These are phyloP conservation scores for Anastatus disparis DNA, from an alignment of 1,140 invertebrate genomes.

Conservation along the genomic window DNA sequence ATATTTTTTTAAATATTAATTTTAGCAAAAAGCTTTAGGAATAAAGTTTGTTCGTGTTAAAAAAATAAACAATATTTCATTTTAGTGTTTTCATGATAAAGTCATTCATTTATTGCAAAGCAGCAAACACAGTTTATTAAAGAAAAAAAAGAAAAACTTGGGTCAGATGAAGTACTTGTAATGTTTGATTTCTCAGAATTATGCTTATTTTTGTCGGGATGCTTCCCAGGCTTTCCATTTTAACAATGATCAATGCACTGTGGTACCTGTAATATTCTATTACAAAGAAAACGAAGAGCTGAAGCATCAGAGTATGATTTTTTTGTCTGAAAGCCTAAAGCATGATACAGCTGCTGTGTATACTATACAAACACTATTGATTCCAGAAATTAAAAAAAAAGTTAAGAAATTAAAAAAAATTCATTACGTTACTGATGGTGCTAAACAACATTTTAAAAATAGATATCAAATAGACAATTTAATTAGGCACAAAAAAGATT, in stretches of 20 bases:
- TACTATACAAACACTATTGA: not conserved
- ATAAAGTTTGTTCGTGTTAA: too few species aligned
- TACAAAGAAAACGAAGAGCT: not conserved
- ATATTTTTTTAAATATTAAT: too few species aligned
- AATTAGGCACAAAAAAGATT: slow-evolving; percentile 1
- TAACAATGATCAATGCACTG: too few species aligned
- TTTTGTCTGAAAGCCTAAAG: not conserved
- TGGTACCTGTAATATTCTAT: too few species aligned
- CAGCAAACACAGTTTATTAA: not conserved
- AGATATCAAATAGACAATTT: not conserved
- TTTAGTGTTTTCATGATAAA: too few species aligned
- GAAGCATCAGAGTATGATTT: not conserved
- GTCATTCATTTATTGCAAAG: not conserved
- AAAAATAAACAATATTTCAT: too few species aligned
- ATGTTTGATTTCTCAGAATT: too few species aligned
- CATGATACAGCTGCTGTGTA: too few species aligned
- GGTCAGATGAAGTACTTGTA: too few species aligned
- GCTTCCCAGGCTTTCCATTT: not conserved
- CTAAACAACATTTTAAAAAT: not conserved
- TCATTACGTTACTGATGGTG: not conserved
- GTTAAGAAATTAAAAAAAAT: not conserved
- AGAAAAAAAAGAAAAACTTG: not conserved
- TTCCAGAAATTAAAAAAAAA: slow-evolving; percentile 6
- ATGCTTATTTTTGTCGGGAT: not conserved
- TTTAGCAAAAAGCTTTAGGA: too few species aligned